Conservation (phyloP, 1,140 invertebrate genomes). For the Drosophila busckii region DNA sequence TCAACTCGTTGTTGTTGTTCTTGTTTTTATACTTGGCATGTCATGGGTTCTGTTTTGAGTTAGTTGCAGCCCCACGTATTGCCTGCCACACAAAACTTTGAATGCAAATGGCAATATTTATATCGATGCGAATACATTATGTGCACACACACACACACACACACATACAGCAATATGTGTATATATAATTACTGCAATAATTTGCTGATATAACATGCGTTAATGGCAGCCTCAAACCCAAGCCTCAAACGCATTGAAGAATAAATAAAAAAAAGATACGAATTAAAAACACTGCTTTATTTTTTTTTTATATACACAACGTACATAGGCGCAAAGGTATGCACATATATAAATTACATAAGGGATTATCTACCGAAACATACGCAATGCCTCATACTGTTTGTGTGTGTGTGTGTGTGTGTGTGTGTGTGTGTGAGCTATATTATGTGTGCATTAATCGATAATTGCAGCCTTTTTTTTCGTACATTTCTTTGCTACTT, state of each 20-base stretch:
- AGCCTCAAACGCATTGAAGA: constrained; percentile 13
- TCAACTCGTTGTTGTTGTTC: constrained; percentile 38
- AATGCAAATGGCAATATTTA: constrained; percentile 51
- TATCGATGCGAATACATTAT: constrained; percentile 31
- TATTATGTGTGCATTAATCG: constrained; percentile 76
- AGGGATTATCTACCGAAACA: constrained; percentile 41
- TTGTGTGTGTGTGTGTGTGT: not conserved
- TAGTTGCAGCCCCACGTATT: constrained; percentile 13
- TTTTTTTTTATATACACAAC: constrained; percentile 34
- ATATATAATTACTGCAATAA: constrained; percentile 58
- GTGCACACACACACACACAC: too few species aligned
- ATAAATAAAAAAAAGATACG: not conserved
- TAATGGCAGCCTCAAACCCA: constrained; percentile 19
- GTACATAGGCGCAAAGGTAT: constrained; percentile 43
- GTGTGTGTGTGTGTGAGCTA: constrained; percentile 33
- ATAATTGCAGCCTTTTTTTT: constrained; percentile 72
- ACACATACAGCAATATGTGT: constrained; percentile 23
- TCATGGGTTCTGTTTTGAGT: too few species aligned
- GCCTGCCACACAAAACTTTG: constrained; percentile 31
- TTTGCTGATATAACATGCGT: constrained; percentile 67
- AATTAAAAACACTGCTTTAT: constrained; percentile 17
- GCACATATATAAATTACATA: constrained; percentile 29
- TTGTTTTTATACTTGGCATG: constrained; percentile 37
- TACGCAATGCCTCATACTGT: not conserved
- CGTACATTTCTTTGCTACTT: constrained; percentile 71